Evolutionary conservation across 2,113 vertebrate genomes (phyloP), one percentile per base, ranked within the genome.

Genomic region (Carlito syrichta): DNA sequence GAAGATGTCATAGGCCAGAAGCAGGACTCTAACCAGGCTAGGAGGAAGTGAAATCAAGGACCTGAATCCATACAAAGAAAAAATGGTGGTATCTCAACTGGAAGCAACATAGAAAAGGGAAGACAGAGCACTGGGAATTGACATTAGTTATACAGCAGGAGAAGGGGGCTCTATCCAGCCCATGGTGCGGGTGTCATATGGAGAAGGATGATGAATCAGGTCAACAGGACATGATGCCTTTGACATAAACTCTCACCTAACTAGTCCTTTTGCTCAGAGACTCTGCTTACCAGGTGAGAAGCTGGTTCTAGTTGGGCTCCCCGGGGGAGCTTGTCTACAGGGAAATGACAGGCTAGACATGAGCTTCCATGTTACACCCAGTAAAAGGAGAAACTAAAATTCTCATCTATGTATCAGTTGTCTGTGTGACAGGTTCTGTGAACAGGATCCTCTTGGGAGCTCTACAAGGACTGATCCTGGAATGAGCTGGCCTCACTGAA

Each of bases 161-260:
- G 40, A 63, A 56, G 40, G 40, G n/a, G 13, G 20, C 77, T 45
- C 17, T 56, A 17, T 56, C 68, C 45, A 20, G n/a, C n/a, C 23
- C 20, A 52, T 3, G 5, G 19, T 3, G 5, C 4, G 0, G 3
- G 63, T 58, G 35, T 71, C 38, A 35, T 23, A 12, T 10, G 54
- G 38, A 54, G 27, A 66, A 6, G 7, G 32, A 45, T 8, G 23
- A 63, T 5, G 20, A n/a, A 25, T 43, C 19, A 1, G 77, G 12
- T 5, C 52, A 32, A 35, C 4, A 1, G 38, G 23, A 56, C 68
- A 10, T 22, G 0, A 1, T 14, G 23, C 16, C 45, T 25, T 56
- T 43, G 48, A 56, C 40, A 54, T 6, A 76, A 84, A 71, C 12
- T 14, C 25, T 8, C 22, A 6, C 45, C 25, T 62, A 14, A 2